A percentile compares a stretch with the other conserved stretches of the same genome.
Evolutionary conservation across 2,888 invertebrate genomes (phyloP).

Genomic region (Drosophila mayaguana): DNA sequence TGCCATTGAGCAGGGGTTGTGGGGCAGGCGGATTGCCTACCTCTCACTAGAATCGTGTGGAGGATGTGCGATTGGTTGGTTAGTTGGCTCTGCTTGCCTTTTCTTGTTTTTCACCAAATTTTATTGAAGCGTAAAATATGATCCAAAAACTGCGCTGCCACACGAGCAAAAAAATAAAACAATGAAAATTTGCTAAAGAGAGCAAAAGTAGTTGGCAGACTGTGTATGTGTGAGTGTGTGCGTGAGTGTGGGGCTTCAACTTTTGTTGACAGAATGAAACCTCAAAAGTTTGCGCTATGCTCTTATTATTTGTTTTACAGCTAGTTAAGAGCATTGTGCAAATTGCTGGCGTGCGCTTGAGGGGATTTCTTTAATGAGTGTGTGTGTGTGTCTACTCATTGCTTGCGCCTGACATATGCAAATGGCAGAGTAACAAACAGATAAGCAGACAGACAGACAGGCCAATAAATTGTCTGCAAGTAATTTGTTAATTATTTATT

Average conservation of each 20-base stretch:
- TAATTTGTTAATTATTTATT: slow-evolving; percentile 77
- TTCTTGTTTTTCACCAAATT: slow-evolving; percentile 40
- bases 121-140: slow-evolving; percentile 79
- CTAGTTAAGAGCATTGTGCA: slow-evolving; percentile 77
- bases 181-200: neutral
- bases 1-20: slow-evolving; percentile 18
- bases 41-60: neutral
- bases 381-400: slow-evolving; percentile 25
- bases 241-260: slow-evolving; percentile 47
- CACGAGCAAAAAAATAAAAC: neutral
- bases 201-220: slow-evolving; percentile 10
- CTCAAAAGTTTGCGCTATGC: slow-evolving; percentile 72
- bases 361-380: slow-evolving; percentile 8
- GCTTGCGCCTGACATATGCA: slow-evolving; percentile 61
- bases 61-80: slow-evolving; percentile 26
- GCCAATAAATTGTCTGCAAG: slow-evolving; percentile 17
- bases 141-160: slow-evolving; percentile 44
- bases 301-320: slow-evolving; percentile 78
- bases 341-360: slow-evolving; percentile 53
- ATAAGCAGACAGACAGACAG: slow-evolving; percentile 4
- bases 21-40: neutral
- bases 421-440: slow-evolving; percentile 39
- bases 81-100: slow-evolving; percentile 42
- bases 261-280: slow-evolving; percentile 79
- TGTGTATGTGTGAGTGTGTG: slow-evolving; percentile 22